A percentile compares a stretch with the other conserved stretches of the same genome.
Evolutionary conservation across 1,140 invertebrate species (phyloP).

Genomic region (Nephila pilipes): DNA sequence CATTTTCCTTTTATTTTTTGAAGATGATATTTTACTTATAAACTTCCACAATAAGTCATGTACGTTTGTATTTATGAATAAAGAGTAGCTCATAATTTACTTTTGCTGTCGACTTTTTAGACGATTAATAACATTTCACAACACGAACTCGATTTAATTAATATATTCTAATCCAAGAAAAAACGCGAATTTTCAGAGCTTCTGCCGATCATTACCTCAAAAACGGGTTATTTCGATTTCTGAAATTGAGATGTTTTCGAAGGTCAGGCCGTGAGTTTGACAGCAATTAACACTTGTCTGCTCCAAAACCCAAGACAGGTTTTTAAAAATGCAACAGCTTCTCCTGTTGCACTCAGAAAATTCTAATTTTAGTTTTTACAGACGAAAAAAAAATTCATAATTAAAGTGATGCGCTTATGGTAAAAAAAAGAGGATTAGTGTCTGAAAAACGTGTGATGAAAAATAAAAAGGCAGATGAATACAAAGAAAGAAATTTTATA

Average conservation of each 20-base stretch:
- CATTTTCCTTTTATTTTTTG: no score
- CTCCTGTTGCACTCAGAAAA: not conserved
- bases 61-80: no score
- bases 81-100: no score
- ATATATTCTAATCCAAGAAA: no score
- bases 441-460: not conserved
- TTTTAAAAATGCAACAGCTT: not conserved
- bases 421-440: not conserved
- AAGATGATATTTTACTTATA: no score
- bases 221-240: no score
- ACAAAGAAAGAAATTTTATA: not conserved
- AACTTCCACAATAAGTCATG: no score
- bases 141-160: no score
- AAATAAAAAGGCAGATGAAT: not conserved
- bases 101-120: no score
- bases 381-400: not conserved
- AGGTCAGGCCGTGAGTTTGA: not conserved
- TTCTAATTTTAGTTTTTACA: not conserved
- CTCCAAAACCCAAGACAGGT: not conserved
- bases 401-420: not conserved
- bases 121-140: no score
- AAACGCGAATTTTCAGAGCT: no score
- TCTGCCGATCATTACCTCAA: no score
- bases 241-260: not conserved
- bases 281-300: not conserved